Evolutionary conservation across 1,140 invertebrate genomes (phyloP).

Genomic region (Adoxophyes honmai): DNA sequence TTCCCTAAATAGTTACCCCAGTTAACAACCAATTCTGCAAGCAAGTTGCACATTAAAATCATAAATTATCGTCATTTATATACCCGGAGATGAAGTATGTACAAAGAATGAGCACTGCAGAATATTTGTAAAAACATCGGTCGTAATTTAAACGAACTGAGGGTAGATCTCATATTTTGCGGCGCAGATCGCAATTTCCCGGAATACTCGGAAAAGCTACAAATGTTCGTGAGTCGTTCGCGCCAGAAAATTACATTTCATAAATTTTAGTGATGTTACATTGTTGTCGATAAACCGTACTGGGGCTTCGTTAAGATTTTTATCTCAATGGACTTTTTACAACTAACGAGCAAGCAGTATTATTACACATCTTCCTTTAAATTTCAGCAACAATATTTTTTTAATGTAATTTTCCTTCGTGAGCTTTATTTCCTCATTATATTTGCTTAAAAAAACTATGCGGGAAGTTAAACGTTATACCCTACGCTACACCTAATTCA

Average conservation of each 20-base stretch:
- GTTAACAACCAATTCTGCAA: background rate
- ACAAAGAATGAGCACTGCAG: constrained; percentile 28
- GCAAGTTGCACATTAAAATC: constrained; percentile 7
- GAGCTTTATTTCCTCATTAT: too few species aligned
- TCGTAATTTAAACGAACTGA: constrained; percentile 67
- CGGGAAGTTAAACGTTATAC: too few species aligned
- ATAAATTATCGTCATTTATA: constrained; percentile 12
- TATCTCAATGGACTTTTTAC: too few species aligned
- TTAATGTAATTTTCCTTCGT: too few species aligned
- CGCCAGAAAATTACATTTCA: constrained; percentile 75
- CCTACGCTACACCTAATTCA: too few species aligned
- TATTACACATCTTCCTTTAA: too few species aligned
- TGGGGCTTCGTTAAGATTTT: too few species aligned
- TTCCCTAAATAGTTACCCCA: too few species aligned
- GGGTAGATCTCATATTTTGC: constrained; percentile 64
- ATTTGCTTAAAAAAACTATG: too few species aligned
- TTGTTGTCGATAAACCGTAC: constrained; percentile 33
- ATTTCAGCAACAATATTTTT: too few species aligned
- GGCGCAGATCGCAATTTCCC: constrained; percentile 70
- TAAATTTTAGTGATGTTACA: constrained; percentile 59
- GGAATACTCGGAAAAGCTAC: constrained; percentile 73
- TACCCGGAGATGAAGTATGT: constrained; percentile 17
- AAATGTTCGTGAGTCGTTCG: constrained; percentile 68
- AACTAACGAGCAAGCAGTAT: too few species aligned
- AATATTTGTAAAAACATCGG: constrained; percentile 66